Evolutionary conservation across 2,888 invertebrate genomes (phyloP).

Genomic region (Glaucopsyche alexis): DNA sequence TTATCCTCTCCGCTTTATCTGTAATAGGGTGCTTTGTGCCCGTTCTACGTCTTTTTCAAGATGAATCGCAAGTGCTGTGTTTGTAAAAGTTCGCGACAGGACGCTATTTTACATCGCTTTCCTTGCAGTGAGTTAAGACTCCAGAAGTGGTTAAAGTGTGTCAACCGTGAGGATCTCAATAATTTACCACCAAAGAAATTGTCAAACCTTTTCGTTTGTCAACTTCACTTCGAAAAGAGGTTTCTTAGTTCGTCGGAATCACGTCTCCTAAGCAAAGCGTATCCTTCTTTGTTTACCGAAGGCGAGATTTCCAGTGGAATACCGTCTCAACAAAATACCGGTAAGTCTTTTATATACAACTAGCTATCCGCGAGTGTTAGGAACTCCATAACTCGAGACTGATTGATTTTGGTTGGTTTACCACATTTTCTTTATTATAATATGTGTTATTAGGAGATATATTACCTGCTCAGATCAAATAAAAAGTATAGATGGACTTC

Average conservation of each 20-base stretch:
- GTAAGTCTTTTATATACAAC: conserved; percentile 1
- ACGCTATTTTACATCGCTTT: not conserved
- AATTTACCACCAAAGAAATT: conserved; percentile 6
- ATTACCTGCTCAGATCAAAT: too few relatives aligned
- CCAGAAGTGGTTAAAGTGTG: conserved; percentile 8
- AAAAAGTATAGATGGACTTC: too few relatives aligned
- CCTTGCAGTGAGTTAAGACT: conserved; percentile 1
- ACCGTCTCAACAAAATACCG: not conserved
- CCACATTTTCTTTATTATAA: too few relatives aligned
- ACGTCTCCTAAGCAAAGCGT: not conserved
- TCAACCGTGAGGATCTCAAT: not conserved
- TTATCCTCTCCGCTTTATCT: not conserved
- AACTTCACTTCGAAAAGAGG: conserved; percentile 11
- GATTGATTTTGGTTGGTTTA: too few relatives aligned
- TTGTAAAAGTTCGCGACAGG: not conserved
- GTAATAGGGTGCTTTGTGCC: not conserved
- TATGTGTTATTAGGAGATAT: too few relatives aligned
- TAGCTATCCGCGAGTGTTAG: not conserved
- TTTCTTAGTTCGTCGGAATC: not conserved
- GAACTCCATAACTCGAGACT: not conserved
- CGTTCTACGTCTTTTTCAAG: not conserved
- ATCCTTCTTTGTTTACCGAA: conserved; percentile 22
- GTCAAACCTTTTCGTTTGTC: conserved; percentile 14
- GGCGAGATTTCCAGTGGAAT: conserved; percentile 5
- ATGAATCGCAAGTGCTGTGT: not conserved